These are phyloP conservation scores for Coreius guichenoti DNA, from an alignment of 2,797 vertebrate species.

Conservation along the genomic window DNA sequence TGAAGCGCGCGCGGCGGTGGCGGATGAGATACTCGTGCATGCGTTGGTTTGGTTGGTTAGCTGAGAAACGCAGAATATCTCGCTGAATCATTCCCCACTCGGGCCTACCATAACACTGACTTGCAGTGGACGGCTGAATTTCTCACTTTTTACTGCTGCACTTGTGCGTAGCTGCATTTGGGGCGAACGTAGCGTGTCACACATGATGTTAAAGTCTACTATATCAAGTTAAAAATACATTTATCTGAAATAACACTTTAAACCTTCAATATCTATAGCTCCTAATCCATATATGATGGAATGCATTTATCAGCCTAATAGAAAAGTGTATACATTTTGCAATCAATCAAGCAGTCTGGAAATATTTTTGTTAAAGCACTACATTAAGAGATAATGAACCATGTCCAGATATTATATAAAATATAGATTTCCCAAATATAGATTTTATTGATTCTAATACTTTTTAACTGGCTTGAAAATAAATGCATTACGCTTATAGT, in stretches of 20 bases:
- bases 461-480: neutral
- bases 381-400: neutral
- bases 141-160: conserved; percentile 60
- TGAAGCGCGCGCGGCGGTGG: neutral
- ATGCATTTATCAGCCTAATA: neutral
- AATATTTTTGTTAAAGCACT: neutral
- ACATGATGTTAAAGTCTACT: neutral
- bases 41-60: conserved; percentile 65
- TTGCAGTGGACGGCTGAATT: conserved; percentile 66
- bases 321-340: neutral
- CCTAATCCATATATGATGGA: neutral
- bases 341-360: neutral
- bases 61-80: conserved; percentile 77
- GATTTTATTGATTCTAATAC: neutral
- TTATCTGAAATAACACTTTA: neutral
- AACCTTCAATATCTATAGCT: too few species aligned
- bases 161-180: conserved; percentile 48
- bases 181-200: conserved; percentile 36
- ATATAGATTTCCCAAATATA: neutral
- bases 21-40: conserved; percentile 48
- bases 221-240: neutral
- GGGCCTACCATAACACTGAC: conserved; percentile 74
- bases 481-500: neutral
- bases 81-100: conserved; percentile 83
- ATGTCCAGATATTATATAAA: neutral